These are phyloP conservation scores for Paracyclopina nana DNA, from an alignment of 1,140 invertebrate species.

Conservation along the genomic window DNA sequence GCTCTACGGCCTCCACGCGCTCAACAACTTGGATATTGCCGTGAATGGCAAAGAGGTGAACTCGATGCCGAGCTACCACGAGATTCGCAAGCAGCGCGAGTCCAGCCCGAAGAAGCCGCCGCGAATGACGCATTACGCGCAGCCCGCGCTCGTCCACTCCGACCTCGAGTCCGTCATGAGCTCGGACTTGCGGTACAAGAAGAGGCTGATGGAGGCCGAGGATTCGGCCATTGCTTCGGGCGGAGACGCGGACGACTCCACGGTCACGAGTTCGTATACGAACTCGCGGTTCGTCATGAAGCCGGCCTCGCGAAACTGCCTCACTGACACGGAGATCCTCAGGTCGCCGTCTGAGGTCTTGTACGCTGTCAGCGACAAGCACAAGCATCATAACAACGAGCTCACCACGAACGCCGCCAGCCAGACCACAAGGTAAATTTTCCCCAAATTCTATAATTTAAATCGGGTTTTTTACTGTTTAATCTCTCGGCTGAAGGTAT, in stretches of 20 bases:
- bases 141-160: background rate
- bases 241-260: too few species aligned
- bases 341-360: slow-evolving; percentile 1
- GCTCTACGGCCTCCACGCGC: slow-evolving; percentile 1
- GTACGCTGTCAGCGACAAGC: slow-evolving; percentile 2
- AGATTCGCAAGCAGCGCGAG: background rate
- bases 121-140: background rate
- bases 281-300: background rate
- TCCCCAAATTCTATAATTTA: too few species aligned
- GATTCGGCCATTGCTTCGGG: background rate
- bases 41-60: slow-evolving; percentile 6
- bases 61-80: background rate
- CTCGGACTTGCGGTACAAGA: background rate
- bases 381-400: background rate
- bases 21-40: slow-evolving; percentile 4
- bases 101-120: background rate
- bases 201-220: background rate
- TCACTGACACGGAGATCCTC: slow-evolving; percentile 11
- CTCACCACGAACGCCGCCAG: slow-evolving; percentile 6
- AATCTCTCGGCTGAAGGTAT: too few species aligned
- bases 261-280: background rate
- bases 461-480: too few species aligned
- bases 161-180: background rate
- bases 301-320: slow-evolving; percentile 4
- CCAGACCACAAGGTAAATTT: too few species aligned